Percentiles rank a stretch among this genome's conserved stretches.
Conservation (phyloP, 2,888 invertebrate species). For the Dioctria rufipes region DNA sequence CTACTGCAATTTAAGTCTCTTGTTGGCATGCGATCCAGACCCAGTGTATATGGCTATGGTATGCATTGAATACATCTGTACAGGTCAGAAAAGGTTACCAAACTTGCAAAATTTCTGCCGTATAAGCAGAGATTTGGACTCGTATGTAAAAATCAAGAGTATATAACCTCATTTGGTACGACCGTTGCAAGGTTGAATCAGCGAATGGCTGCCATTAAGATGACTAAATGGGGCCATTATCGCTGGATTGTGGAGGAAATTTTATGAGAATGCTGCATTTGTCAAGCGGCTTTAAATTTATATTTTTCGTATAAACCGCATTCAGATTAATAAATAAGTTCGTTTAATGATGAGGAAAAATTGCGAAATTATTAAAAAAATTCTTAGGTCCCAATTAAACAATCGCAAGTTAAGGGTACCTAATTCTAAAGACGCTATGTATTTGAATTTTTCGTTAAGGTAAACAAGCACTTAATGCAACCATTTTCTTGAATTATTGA, state of each 20-base stretch:
- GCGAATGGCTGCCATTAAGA: neutral
- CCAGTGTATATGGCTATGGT: constrained; percentile 3
- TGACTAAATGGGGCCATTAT: neutral
- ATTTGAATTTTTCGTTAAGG: no score
- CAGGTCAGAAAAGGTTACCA: constrained; percentile 47
- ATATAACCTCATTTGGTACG: constrained; percentile 39
- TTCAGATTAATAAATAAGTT: no score
- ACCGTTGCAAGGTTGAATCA: constrained; percentile 28
- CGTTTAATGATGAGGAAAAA: no score
- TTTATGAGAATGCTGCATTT: no score
- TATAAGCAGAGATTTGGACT: constrained; percentile 24
- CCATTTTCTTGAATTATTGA: no score
- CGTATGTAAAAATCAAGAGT: constrained; percentile 4
- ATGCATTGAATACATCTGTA: constrained; percentile 31
- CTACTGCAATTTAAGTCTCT: neutral
- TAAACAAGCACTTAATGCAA: no score
- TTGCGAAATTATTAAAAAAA: no score
- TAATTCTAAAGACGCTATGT: no score
- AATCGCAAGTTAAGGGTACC: no score
- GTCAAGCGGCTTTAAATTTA: no score
- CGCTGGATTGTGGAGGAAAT: neutral
- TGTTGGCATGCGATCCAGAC: neutral
- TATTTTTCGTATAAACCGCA: no score
- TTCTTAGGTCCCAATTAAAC: no score
- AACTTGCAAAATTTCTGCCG: constrained; percentile 26